phyloP scores from a whole-genome alignment of 2,888 invertebrate genomes.

The Philopedon plagiatum region DNA sequence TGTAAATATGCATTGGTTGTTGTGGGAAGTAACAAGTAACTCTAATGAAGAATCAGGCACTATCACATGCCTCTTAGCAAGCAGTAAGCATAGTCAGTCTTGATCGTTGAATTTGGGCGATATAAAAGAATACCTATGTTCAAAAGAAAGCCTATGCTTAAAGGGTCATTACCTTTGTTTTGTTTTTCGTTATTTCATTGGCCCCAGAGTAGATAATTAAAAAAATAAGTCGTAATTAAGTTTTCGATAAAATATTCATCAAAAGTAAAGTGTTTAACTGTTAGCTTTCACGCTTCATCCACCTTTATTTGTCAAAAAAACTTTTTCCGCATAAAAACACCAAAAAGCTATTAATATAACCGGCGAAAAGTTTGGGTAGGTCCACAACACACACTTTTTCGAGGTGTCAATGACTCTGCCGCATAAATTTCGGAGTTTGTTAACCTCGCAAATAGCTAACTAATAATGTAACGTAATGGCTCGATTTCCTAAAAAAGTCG shows the following conservation, averaged over 20 bases:
- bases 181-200: background rate
- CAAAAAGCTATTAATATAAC: constrained; percentile 45
- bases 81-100: too few species aligned
- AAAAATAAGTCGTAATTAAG: background rate
- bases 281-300: background rate
- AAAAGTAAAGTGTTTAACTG: background rate
- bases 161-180: too few species aligned
- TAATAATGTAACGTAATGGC: constrained; percentile 9
- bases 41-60: too few species aligned
- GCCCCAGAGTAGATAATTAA: background rate
- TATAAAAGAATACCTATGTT: too few species aligned
- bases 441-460: constrained; percentile 42
- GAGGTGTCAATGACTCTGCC: constrained; percentile 42
- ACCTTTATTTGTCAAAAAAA: constrained; percentile 23
- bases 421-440: constrained; percentile 46
- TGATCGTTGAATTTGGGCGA: too few species aligned
- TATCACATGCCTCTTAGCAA: too few species aligned
- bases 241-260: background rate
- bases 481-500: constrained; percentile 37
- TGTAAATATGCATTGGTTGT: too few species aligned
- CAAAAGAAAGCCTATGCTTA: too few species aligned
- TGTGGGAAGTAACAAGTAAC: too few species aligned
- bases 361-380: constrained; percentile 46
- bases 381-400: constrained; percentile 32
- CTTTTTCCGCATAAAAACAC: constrained; percentile 27